Percentiles rank a stretch among this genome's conserved stretches.
phyloP scores from a whole-genome alignment of 2,888 invertebrate species.

The Blastobasis adustella region DNA sequence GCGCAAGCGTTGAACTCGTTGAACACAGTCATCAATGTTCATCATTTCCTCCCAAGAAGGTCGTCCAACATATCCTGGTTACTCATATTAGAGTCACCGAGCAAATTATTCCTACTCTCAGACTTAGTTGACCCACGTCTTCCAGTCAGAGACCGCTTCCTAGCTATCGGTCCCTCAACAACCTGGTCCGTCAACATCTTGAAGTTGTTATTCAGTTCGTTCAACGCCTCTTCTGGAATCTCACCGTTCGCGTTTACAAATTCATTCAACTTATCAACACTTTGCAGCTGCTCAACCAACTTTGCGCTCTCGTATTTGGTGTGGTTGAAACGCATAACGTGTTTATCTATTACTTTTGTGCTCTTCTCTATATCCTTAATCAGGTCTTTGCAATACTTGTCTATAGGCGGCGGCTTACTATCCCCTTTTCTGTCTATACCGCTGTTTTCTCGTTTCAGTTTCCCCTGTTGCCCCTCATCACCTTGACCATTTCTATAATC shows the following conservation, averaged over 20 bases:
- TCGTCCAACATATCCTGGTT: slow-evolving; percentile 62
- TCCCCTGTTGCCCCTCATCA: slow-evolving; percentile 24
- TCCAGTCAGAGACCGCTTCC: slow-evolving; percentile 50
- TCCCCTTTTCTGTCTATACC: slow-evolving; percentile 34
- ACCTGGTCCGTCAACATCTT: slow-evolving; percentile 53
- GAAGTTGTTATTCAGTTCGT: slow-evolving; percentile 60
- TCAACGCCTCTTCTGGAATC: slow-evolving; percentile 43
- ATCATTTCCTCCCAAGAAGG: slow-evolving; percentile 63
- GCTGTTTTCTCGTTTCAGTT: slow-evolving; percentile 34
- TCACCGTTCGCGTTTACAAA: slow-evolving; percentile 49
- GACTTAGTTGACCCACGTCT: slow-evolving; percentile 28
- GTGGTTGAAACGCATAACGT: slow-evolving; percentile 61
- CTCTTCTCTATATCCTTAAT: slow-evolving; percentile 63
- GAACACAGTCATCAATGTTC: slow-evolving; percentile 11
- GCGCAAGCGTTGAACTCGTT: no score
- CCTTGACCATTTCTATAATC: slow-evolving; percentile 26
- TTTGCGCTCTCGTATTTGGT: slow-evolving; percentile 63
- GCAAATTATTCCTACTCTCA: slow-evolving; percentile 35
- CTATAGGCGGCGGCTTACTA: slow-evolving; percentile 39
- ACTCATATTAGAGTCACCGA: slow-evolving; percentile 53
- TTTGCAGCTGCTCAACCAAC: slow-evolving; percentile 62
- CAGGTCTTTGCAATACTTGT: slow-evolving; percentile 61
- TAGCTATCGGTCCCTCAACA: slow-evolving; percentile 30
- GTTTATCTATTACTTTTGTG: slow-evolving; percentile 63
- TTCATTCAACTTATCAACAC: slow-evolving; percentile 67